Evolutionary conservation across 2,888 invertebrate species (phyloP).

Genomic region (Apodemia mormo): DNA sequence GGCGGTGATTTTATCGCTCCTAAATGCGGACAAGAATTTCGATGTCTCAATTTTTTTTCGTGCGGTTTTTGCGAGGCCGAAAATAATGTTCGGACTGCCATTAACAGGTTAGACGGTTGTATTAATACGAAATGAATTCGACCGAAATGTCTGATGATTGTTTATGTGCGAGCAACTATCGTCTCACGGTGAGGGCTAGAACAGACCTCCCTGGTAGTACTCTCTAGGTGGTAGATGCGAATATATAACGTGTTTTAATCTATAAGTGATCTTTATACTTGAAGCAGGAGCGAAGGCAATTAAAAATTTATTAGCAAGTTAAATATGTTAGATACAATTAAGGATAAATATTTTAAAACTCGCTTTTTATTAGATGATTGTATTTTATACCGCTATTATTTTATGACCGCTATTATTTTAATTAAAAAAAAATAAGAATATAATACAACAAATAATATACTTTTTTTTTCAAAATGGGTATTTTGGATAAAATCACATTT

Average conservation of each 20-base stretch:
- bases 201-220: constrained; percentile 45
- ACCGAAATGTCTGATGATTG: constrained; percentile 45
- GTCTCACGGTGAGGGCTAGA: constrained; percentile 52
- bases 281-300: constrained; percentile 5
- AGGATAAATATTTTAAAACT: background rate
- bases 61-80: constrained; percentile 51
- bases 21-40: constrained; percentile 72
- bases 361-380: constrained; percentile 7
- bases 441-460: no score
- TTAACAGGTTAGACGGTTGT: constrained; percentile 51
- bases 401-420: no score
- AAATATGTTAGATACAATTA: background rate
- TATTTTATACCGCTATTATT: no score
- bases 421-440: no score
- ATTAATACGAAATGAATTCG: constrained; percentile 57
- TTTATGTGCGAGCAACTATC: constrained; percentile 54
- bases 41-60: constrained; percentile 64
- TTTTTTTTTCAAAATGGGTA: no score
- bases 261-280: constrained; percentile 11
- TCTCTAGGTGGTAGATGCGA: constrained; percentile 32
- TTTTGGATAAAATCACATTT: no score
- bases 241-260: constrained; percentile 26
- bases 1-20: constrained; percentile 71
- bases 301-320: constrained; percentile 2
- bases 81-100: constrained; percentile 59